Conservation (phyloP, 2,888 invertebrate genomes). For the Calameuta filiformis region DNA sequence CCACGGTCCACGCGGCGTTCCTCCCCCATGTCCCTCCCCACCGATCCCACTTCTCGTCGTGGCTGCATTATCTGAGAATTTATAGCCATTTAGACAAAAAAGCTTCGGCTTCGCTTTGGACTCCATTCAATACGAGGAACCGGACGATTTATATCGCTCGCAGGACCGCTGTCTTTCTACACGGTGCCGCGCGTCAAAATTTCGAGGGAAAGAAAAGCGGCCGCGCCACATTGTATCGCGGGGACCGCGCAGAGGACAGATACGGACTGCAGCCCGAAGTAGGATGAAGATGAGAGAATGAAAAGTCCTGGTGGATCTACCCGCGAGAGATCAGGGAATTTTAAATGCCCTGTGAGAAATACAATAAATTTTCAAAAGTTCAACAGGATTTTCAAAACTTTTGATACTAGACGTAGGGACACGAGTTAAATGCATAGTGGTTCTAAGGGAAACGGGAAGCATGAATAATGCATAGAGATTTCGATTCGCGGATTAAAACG, state of each 20-base stretch:
- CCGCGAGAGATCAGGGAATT: slow-evolving; percentile 15
- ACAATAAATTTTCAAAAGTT: slow-evolving; percentile 57
- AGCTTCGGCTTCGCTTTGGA: slow-evolving; percentile 35
- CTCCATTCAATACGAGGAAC: slow-evolving; percentile 43
- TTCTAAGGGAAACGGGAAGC: slow-evolving; percentile 28
- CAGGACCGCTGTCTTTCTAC: slow-evolving; percentile 2
- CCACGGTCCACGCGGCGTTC: slow-evolving; percentile 20
- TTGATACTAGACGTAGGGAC: slow-evolving; percentile 47
- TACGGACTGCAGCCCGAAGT: not conserved
- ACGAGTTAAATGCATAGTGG: not conserved
- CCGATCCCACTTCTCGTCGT: slow-evolving; percentile 22
- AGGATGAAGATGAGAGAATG: slow-evolving; percentile 2
- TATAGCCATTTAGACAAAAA: slow-evolving; percentile 50
- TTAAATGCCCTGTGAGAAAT: slow-evolving; percentile 46
- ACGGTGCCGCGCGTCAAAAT: slow-evolving; percentile 13
- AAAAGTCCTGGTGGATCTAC: slow-evolving; percentile 1
- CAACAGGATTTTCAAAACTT: slow-evolving; percentile 55
- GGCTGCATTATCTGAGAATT: slow-evolving; percentile 49
- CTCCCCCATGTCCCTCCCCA: slow-evolving; percentile 19
- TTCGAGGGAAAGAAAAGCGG: slow-evolving; percentile 6
- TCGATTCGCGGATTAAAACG: slow-evolving; percentile 64
- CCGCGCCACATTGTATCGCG: not conserved
- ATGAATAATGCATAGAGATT: slow-evolving; percentile 65
- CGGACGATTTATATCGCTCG: slow-evolving; percentile 30
- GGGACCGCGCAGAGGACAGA: not conserved